phyloP scores from a whole-genome alignment of 2,797 vertebrate species.

The Streptopelia turtur region DNA sequence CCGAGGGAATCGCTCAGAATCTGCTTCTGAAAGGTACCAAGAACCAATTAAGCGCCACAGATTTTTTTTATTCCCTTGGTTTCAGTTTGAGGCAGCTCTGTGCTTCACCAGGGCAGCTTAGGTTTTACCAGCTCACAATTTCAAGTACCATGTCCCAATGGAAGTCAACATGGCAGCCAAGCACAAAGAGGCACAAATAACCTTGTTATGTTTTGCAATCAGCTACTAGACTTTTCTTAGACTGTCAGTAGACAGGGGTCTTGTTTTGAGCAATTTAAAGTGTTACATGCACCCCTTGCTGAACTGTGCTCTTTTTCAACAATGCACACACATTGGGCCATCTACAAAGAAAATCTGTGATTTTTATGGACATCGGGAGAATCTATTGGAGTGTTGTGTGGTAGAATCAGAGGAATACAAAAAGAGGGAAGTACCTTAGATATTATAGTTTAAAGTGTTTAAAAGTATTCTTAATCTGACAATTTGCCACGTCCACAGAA shows the following conservation, averaged over 20 bases:
- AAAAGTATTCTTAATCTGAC: not conserved
- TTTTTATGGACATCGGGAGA: not conserved
- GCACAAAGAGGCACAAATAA: not conserved
- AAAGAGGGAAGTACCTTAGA: not conserved
- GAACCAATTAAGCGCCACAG: fast-evolving
- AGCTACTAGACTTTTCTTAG: not conserved
- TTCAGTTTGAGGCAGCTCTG: not conserved
- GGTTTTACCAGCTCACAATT: not conserved
- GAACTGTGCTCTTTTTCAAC: not conserved
- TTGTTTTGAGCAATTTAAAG: not conserved
- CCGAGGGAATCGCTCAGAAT: not conserved
- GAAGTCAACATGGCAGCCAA: not conserved
- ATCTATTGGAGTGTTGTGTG: not conserved
- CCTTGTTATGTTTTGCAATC: not conserved
- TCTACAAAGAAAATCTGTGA: not conserved
- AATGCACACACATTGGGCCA: not conserved
- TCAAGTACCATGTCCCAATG: not conserved
- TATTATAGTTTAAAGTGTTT: not conserved
- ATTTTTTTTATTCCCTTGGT: not conserved
- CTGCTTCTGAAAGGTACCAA: not conserved
- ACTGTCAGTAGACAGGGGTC: not conserved
- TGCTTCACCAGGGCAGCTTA: not conserved
- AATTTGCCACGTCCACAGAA: not conserved
- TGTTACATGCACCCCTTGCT: not conserved
- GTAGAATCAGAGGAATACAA: not conserved